Conservation (phyloP, 2,113 vertebrate species). For the Bos javanicus region DNA sequence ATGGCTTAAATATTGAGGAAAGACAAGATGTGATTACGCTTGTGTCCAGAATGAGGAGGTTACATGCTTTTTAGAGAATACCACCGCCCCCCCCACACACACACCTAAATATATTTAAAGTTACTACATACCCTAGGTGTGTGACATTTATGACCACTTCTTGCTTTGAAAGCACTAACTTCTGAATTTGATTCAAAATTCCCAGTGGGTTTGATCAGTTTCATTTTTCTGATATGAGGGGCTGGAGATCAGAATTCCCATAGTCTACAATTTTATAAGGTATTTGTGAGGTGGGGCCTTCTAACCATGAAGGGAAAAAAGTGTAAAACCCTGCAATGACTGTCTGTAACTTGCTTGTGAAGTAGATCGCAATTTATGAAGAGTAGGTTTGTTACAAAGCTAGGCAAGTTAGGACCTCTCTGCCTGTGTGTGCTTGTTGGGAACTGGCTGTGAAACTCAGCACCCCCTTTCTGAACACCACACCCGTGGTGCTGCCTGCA, state of each 20-base stretch:
- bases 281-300: neutral
- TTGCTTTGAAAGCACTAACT: constrained; percentile 10
- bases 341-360: neutral
- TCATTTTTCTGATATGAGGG: neutral
- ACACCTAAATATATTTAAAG: neutral
- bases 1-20: constrained; percentile 77
- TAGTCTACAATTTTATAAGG: neutral
- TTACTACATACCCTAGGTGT: neutral
- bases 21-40: constrained; percentile 64
- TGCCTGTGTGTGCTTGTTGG: neutral
- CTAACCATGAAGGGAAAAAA: neutral
- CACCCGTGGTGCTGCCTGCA: no score
- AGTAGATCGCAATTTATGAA: neutral
- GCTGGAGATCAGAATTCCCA: neutral
- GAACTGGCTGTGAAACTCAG: neutral
- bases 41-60: neutral
- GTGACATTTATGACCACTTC: neutral
- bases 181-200: constrained; percentile 1
- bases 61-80: neutral
- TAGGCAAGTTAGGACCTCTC: neutral
- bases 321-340: neutral
- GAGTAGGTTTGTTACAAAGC: neutral
- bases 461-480: accelerated
- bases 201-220: neutral
- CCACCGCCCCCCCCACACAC: neutral